Evolutionary conservation across 1,140 invertebrate genomes (phyloP), one percentile per base, ranked within the genome.

Genomic region (Drosophila arizonae): DNA sequence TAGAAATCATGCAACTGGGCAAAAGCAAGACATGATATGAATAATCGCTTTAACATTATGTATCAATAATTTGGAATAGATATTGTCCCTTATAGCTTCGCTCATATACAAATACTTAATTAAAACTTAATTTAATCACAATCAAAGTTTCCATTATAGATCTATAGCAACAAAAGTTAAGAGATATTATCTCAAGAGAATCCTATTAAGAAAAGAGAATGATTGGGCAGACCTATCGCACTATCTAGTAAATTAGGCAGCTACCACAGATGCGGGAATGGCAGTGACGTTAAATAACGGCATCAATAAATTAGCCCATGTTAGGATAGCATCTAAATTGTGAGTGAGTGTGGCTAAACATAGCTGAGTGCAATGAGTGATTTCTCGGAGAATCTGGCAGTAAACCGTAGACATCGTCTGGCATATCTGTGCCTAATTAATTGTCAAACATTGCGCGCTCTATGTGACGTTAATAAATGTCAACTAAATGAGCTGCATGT

Each of bases 401-500:
- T 50, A 39, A 62, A 26, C 46, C 6, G 13, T 24, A 60, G 48
- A 60, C 66, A 57, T 77, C 74, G 67, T 81, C 72, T 70, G 50
- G 45, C 60, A 68, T 77, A 73, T 81, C 74, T 72, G 65, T 56
- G 66, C 61, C 85, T 88, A 88, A 88, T 88, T 88, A 88, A 88
- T 88, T 88, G 82, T 84, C 79, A 88, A 88, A 88, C 84, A 84
- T 88, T 88, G 79, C 84, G 79, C 84, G 84, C 79, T 72, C 79
- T 72, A 76, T 79, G 79, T 84, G 84, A 88, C 84, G 79, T 84
- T 89, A 80, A 88, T 88, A 88, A 88, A 88, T 88, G 84, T 88
- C 84, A 88, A 84, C 79, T 88, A 88, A 87, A 87, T 87, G 82
- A 87, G 82, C 82, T 87, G 82, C 82, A 87, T 81, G 82, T 87